Base-by-base conservation (phyloP, 2,113 vertebrate genomes). In the Phodopus roborovskii region DNA sequence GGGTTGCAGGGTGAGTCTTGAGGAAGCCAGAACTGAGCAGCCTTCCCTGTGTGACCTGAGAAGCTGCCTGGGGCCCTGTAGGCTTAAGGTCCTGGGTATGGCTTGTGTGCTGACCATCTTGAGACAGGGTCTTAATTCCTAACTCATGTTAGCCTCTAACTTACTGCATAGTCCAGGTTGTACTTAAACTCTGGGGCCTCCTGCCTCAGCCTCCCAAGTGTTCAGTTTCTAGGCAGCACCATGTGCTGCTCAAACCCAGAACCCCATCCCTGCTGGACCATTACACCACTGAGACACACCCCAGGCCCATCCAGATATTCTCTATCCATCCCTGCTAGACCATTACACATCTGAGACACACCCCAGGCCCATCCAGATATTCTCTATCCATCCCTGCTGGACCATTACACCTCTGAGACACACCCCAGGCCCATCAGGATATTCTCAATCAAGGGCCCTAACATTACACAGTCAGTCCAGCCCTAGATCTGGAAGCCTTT, bases 11-110 rank as follows among this genome's bases (percentile, higher is more conserved):
- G 8, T 19, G 10, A 36, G 68, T n/a, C 83, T 56, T 0, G 39
- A 90, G 68, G 45, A 39, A 22, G 4, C 20, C 10, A 7, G 15
- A 17, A 4, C 60, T 20, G 3, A 20, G 58, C 56, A 30, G 17
- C 5, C 33, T 42, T 82, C 17, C 10, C 42, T 2, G 1, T 11
- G 68, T 36, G 74, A 42, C 82, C 42, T 8, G n/a, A 2, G 12
- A 20, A 16, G 82, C 11, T 1, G 1, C 48, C 0, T 5, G 1
- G 79, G 60, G 45, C 33, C 60, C 19, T 0, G 3, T 17, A 1
- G 28, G 24, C 58, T 70, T 30, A 13, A 26, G 50, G 26, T 39
- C 60, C 24, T 1, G 0, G 6, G 0, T 0, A 0, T 4, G 15
- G 58, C 5, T 50, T 13, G 0, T 17, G 50, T 87, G 75, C 56